Base-by-base conservation (phyloP, 2,797 vertebrate species). In the Alectoris magna region DNA sequence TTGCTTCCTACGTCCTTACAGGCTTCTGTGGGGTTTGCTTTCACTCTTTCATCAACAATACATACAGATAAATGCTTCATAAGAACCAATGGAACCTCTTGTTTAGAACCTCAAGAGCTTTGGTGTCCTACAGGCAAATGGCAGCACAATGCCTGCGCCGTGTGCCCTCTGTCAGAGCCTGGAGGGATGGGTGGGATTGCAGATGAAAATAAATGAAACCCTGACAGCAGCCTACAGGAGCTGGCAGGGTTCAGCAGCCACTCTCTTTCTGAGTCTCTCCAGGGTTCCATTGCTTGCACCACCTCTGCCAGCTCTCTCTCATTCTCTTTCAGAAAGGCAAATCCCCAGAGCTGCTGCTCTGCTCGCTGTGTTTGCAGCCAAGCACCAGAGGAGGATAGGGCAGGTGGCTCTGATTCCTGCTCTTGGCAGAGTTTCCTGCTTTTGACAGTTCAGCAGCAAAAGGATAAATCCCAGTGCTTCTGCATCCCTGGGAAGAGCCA, bases 191-290 rank as follows among this genome's bases (percentile, higher is more conserved):
- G 83, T 83, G 88, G 72, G 78, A 76, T 72, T 85, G 78, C 81
- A 75, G 91, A 83, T 74, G 78, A 66, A 74, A 70, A 95, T 63
- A 86, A 93, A 53, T 72, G 87, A 92, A 85, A 59, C 38, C 58
- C 46, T 89, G 85, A 93, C 58, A 59, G 66, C 59, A 83, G 21
- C 87, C 44, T 12, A 17, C 26, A 72, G 75, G 43, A 90, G 38
- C 69, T 0, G 0, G 24, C 46, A 14, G 58, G 75, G 64, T 27
- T 64, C 73, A 53, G 80, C 84, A 88, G 78, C 39, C 1, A 0
- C 51, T 55, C 43, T 82, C 58, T 84, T 67, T 67, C 43, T 85
- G 34, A 55, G 58, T 63, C 46, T 83, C 46, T 79, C 59, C 55
- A 27, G 11, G 72, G 27, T 88, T 95, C 87, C 58, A 17, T 16